Conservation (phyloP, 1,140 invertebrate species). For the Drosophila sechellia region DNA sequence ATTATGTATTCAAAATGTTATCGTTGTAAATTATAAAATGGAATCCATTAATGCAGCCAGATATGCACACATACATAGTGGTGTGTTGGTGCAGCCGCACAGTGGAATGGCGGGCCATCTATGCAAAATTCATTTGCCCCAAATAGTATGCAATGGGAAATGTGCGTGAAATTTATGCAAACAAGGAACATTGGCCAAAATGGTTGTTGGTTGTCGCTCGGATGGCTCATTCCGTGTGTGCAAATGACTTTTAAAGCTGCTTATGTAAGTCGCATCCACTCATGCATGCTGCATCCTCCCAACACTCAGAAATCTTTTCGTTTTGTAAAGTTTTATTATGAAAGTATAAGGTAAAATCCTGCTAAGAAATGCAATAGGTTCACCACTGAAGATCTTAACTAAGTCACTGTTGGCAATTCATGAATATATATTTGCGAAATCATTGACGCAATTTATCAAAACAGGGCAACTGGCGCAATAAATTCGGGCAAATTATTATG, state of each 20-base stretch:
- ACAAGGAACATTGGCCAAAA: conserved; percentile 27
- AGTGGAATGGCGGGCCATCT: background rate
- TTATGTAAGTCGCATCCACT: conserved; percentile 12
- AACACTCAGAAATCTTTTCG: background rate
- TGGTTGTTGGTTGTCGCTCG: conserved; percentile 11
- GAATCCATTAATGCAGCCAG: conserved; percentile 25
- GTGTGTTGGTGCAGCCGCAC: background rate
- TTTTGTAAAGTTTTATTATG: background rate
- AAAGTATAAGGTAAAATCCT: too few relatives aligned
- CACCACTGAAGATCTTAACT: too few relatives aligned
- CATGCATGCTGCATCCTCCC: conserved; percentile 6
- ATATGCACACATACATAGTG: background rate
- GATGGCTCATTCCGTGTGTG: conserved; percentile 34
- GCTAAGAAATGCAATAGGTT: too few relatives aligned
- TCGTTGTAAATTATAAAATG: conserved; percentile 40
- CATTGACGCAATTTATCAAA: background rate
- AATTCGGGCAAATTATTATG: conserved; percentile 13
- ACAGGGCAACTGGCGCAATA: conserved; percentile 23
- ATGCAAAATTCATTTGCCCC: conserved; percentile 41
- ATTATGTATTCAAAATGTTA: conserved; percentile 26
- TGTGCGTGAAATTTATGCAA: conserved; percentile 44
- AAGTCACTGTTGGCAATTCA: background rate
- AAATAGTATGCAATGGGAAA: conserved; percentile 25
- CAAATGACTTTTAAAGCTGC: conserved; percentile 30
- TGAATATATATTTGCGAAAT: background rate